Evolutionary conservation across 1,140 invertebrate species (phyloP).

Genomic region (Bombus superbus): DNA sequence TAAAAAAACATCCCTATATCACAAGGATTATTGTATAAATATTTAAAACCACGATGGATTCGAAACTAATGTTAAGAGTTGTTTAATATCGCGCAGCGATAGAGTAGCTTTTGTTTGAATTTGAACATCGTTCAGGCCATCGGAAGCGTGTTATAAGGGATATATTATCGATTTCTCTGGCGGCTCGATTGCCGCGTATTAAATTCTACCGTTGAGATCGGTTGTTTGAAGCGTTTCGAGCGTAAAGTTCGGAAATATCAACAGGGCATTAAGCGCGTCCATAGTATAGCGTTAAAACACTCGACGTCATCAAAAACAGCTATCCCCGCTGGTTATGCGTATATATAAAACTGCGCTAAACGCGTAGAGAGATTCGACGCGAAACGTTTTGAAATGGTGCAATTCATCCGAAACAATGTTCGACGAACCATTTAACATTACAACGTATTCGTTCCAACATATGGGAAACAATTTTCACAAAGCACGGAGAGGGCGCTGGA

Average conservation of each 20-base stretch:
- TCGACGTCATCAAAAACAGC: neutral
- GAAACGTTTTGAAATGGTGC: neutral
- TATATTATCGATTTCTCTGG: neutral
- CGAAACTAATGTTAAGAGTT: neutral
- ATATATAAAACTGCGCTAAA: neutral
- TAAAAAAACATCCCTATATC: no score
- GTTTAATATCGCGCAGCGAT: neutral
- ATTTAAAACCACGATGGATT: neutral
- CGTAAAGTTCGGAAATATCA: neutral
- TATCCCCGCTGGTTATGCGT: neutral
- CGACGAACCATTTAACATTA: neutral
- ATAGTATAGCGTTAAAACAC: neutral
- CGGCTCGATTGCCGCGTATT: neutral
- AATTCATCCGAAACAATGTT: neutral
- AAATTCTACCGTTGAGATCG: neutral
- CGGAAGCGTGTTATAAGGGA: neutral
- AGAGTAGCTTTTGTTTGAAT: neutral
- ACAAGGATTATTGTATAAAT: neutral
- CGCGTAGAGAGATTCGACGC: neutral
- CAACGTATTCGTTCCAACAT: neutral
- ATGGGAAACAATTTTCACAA: conserved; percentile 28
- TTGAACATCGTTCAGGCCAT: neutral
- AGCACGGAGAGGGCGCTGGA: no score
- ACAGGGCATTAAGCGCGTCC: neutral
- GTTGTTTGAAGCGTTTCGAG: neutral